phyloP scores from a whole-genome alignment of 2,888 invertebrate genomes.

The Apomyelois bistriatella region DNA sequence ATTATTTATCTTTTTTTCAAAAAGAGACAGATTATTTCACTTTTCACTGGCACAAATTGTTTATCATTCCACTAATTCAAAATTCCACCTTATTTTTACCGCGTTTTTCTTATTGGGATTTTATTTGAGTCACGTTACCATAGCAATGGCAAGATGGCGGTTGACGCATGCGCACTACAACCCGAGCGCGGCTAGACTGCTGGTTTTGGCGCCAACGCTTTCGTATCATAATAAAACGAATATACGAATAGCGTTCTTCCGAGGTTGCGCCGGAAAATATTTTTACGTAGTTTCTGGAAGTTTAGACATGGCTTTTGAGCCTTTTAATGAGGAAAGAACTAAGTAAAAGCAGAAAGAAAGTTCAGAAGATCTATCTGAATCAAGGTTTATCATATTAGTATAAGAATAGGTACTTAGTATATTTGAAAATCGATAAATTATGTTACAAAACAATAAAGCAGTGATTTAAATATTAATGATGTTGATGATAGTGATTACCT shows the following conservation, averaged over 20 bases:
- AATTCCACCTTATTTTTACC: slow-evolving; percentile 6
- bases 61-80: not conserved
- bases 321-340: no score
- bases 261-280: slow-evolving; percentile 12
- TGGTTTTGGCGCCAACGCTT: slow-evolving; percentile 63
- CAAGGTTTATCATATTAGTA: no score
- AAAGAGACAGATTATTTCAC: not conserved
- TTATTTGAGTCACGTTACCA: slow-evolving; percentile 58
- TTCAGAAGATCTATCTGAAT: no score
- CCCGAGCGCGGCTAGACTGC: slow-evolving; percentile 50
- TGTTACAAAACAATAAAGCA: no score
- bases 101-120: slow-evolving; percentile 25
- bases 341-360: no score
- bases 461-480: no score
- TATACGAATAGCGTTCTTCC: slow-evolving; percentile 23
- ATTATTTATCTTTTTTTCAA: slow-evolving; percentile 6
- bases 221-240: slow-evolving; percentile 20
- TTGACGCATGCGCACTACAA: slow-evolving; percentile 52
- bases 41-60: not conserved
- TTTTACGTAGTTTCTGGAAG: slow-evolving; percentile 16
- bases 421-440: no score
- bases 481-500: no score
- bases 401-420: no score
- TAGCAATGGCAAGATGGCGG: slow-evolving; percentile 57
- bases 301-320: slow-evolving; percentile 17